Evolutionary conservation across 2,797 vertebrate genomes (phyloP).

Genomic region (Phalloptychus januarius): DNA sequence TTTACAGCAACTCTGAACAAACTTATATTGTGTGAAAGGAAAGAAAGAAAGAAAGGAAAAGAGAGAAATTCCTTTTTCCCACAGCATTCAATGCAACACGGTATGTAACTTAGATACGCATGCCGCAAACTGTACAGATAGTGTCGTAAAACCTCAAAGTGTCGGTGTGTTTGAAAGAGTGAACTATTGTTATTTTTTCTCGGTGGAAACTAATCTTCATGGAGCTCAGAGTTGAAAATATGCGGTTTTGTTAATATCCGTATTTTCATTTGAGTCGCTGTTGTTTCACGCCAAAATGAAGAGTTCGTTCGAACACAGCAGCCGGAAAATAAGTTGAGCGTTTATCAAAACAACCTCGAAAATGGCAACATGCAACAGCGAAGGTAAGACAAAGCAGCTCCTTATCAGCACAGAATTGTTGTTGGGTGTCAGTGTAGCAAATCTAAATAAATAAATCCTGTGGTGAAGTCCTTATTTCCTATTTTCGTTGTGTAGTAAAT

Average conservation of each 20-base stretch:
- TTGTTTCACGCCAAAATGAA: slow-evolving; percentile 7
- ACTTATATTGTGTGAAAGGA: not conserved
- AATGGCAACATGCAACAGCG: slow-evolving; percentile 78
- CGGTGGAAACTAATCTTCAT: not conserved
- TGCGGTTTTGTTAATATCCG: not conserved
- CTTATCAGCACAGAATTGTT: not conserved
- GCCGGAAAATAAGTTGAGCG: slow-evolving; percentile 53
- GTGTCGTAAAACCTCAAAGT: slow-evolving; percentile 69
- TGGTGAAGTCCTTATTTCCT: not conserved
- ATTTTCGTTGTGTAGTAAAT: slow-evolving; percentile 36
- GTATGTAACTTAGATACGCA: slow-evolving; percentile 33
- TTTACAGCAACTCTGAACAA: too few species aligned
- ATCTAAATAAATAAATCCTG: not conserved
- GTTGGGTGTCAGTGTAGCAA: not conserved
- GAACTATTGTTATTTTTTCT: slow-evolving; percentile 7
- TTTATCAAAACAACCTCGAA: slow-evolving; percentile 40
- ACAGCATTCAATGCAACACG: slow-evolving; percentile 11
- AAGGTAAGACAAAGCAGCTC: slow-evolving; percentile 65
- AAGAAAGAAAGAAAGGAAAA: not conserved
- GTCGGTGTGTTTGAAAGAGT: slow-evolving; percentile 29
- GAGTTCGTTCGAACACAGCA: not conserved
- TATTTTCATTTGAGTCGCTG: not conserved
- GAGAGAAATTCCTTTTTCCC: slow-evolving; percentile 9
- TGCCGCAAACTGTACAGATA: slow-evolving; percentile 45
- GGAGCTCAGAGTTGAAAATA: not conserved